These are phyloP conservation scores for Harpagifer antarcticus DNA, from an alignment of 2,797 vertebrate species.

Conservation along the genomic window DNA sequence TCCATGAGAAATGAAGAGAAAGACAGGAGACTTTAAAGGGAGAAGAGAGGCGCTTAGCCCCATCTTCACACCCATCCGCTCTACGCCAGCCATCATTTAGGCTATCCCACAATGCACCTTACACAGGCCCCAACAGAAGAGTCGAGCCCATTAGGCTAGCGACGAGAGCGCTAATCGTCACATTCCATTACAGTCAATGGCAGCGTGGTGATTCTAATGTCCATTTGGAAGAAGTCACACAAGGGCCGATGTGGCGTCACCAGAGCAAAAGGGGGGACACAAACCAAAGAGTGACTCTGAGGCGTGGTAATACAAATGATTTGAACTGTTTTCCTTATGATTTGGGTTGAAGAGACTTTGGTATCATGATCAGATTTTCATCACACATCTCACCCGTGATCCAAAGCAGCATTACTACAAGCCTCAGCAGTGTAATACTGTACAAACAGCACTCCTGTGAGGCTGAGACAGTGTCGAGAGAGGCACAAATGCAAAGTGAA, in stretches of 20 bases:
- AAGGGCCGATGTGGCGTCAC: conserved; percentile 74
- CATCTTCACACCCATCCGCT: conserved; percentile 59
- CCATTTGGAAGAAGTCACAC: conserved; percentile 90
- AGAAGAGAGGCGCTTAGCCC: conserved; percentile 55
- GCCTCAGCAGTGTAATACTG: conserved; percentile 32
- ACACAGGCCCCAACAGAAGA: conserved; percentile 75
- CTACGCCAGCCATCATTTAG: conserved; percentile 53
- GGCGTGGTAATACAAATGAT: conserved; percentile 19
- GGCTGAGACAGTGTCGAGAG: conserved; percentile 54
- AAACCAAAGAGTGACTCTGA: conserved; percentile 60
- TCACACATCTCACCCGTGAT: conserved; percentile 7
- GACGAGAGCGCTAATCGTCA: conserved; percentile 87
- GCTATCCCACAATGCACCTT: conserved; percentile 59
- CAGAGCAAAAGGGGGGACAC: conserved; percentile 71
- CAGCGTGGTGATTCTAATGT: conserved; percentile 84
- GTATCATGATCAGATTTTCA: conserved; percentile 47
- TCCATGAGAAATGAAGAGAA: conserved; percentile 49
- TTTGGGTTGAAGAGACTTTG: conserved; percentile 35
- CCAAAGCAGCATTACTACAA: conserved; percentile 34
- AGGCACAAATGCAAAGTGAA: conserved; percentile 71
- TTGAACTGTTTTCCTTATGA: conserved; percentile 21
- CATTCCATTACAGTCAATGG: conserved; percentile 92
- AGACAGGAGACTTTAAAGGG: conserved; percentile 36
- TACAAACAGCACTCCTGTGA: conserved; percentile 45
- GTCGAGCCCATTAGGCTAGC: conserved; percentile 88